Percentiles rank a stretch among this genome's conserved stretches.
These are phyloP conservation scores for Centropus unirufus DNA, from an alignment of 2,113 vertebrate species.

Conservation along the genomic window DNA sequence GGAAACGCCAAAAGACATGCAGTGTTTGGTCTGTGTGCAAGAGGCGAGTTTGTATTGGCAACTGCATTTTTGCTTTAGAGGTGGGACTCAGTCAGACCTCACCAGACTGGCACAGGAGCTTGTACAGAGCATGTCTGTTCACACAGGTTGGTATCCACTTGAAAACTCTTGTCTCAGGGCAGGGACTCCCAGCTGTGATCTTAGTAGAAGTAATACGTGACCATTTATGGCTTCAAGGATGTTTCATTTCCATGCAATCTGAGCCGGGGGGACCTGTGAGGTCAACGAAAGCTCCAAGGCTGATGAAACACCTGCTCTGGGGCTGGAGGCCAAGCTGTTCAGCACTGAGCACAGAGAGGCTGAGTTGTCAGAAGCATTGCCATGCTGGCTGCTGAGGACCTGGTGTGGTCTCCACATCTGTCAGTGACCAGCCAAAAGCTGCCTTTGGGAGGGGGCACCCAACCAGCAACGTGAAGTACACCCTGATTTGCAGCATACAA, in stretches of 20 bases:
- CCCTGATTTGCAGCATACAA: background rate
- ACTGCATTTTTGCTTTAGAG: background rate
- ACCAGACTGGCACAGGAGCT: background rate
- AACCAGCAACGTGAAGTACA: background rate
- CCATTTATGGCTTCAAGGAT: background rate
- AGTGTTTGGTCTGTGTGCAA: background rate
- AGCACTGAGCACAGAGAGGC: background rate
- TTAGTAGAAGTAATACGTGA: background rate
- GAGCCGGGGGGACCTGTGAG: background rate
- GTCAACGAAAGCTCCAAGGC: background rate
- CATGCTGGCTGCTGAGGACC: background rate
- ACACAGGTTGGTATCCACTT: background rate
- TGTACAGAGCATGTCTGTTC: background rate
- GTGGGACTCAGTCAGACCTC: background rate
- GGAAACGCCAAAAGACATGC: background rate
- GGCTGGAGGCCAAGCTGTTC: background rate
- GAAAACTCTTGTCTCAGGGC: background rate
- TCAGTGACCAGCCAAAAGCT: background rate
- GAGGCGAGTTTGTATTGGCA: background rate
- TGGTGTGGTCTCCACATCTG: fast-evolving
- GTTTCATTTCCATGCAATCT: background rate
- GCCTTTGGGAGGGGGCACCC: background rate
- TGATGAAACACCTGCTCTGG: background rate
- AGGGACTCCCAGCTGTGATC: background rate
- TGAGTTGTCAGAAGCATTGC: background rate